A percentile compares a stretch with the other conserved stretches of the same genome.
Evolutionary conservation across 2,797 vertebrate genomes (phyloP).

Genomic region (Vireo griseus): DNA sequence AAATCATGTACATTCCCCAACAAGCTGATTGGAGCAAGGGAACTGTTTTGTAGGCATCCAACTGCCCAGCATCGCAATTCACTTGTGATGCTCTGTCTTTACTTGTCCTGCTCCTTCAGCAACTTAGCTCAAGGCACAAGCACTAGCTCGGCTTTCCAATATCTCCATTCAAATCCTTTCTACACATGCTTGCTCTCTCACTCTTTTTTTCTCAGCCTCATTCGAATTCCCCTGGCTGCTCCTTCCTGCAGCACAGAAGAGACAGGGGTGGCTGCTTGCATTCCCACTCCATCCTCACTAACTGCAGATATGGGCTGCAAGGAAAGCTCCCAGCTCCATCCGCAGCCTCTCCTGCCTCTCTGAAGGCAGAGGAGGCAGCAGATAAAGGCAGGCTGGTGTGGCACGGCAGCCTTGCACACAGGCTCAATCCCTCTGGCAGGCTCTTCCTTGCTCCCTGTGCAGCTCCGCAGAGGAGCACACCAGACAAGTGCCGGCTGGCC

Average conservation of each 20-base stretch:
- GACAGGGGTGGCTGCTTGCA: not conserved
- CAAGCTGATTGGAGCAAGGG: not conserved
- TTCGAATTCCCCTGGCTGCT: not conserved
- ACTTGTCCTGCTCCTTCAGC: not conserved
- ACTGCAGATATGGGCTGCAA: rapidly evolving
- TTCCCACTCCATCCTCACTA: not conserved
- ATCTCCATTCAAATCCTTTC: not conserved
- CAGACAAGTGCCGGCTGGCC: not conserved
- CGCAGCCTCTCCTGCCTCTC: not conserved
- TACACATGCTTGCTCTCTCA: rapidly evolving
- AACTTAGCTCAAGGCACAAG: not conserved
- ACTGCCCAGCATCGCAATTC: not conserved
- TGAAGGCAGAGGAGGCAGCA: not conserved
- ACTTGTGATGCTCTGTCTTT: not conserved
- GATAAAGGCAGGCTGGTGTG: not conserved
- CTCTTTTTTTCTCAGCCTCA: not conserved
- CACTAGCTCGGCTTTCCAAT: not conserved
- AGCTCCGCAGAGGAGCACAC: not conserved
- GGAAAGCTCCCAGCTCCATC: not conserved
- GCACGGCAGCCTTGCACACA: rapidly evolving
- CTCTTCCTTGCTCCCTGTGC: not conserved
- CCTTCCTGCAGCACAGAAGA: not conserved
- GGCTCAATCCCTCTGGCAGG: not conserved
- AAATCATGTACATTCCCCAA: not conserved
- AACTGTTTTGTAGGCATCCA: not conserved